Conservation (phyloP, 1,140 invertebrate species). For the Hycleus cichorii region DNA sequence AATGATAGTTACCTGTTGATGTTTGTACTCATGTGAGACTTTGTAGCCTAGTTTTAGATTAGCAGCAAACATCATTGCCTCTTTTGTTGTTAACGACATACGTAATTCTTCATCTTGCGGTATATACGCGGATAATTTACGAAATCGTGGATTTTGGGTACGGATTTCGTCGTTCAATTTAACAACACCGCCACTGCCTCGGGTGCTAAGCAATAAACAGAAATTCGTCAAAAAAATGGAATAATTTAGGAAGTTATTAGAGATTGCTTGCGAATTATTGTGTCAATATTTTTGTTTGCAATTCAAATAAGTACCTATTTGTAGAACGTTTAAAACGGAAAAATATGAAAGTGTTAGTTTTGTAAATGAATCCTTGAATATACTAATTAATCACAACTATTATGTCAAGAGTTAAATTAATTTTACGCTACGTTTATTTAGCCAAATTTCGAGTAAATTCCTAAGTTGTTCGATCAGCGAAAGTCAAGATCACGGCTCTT, state of each 20-base stretch:
- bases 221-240: too few relatives aligned
- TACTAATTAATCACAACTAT: too few relatives aligned
- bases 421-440: too few relatives aligned
- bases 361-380: too few relatives aligned
- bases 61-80: slow-evolving; percentile 79
- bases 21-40: slow-evolving; percentile 53
- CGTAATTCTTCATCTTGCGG: slow-evolving; percentile 85
- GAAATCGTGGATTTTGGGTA: slow-evolving; percentile 58
- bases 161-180: slow-evolving; percentile 44
- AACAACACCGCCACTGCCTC: slow-evolving; percentile 47
- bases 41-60: slow-evolving; percentile 75
- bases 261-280: not conserved
- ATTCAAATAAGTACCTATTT: too few relatives aligned
- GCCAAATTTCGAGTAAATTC: too few relatives aligned
- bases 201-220: slow-evolving; percentile 39
- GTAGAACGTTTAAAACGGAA: too few relatives aligned
- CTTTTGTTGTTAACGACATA: slow-evolving; percentile 72
- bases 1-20: slow-evolving; percentile 47
- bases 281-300: too few relatives aligned
- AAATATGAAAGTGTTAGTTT: too few relatives aligned
- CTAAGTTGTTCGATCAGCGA: too few relatives aligned
- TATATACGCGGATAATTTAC: slow-evolving; percentile 82
- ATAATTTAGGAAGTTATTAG: not conserved
- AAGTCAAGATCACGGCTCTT: too few relatives aligned
- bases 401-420: too few relatives aligned